These are phyloP conservation scores for Lasius fuliginosus DNA, from an alignment of 2,888 invertebrate species.

Conservation along the genomic window DNA sequence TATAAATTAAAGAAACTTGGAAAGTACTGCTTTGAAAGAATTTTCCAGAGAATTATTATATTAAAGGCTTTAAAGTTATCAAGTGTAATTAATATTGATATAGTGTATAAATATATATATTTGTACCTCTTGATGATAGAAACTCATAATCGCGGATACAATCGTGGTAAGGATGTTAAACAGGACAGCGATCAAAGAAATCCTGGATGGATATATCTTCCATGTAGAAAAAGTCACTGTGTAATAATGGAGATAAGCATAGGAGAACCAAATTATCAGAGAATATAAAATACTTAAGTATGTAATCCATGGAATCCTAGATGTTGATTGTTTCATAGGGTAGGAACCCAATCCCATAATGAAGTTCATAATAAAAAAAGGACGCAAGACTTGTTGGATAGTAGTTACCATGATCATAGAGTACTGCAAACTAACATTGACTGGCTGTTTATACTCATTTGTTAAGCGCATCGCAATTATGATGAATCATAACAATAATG, in stretches of 20 bases:
- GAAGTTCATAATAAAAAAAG: not conserved
- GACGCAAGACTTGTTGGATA: constrained; percentile 3
- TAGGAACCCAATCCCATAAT: constrained; percentile 4
- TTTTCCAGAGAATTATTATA: not conserved
- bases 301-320: not conserved
- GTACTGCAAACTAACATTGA: not conserved
- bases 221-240: not conserved
- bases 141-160: not conserved
- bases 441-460: not conserved
- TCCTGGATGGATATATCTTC: not conserved
- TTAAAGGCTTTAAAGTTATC: not conserved
- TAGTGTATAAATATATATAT: not conserved
- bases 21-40: no score
- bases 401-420: not conserved
- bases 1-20: no score
- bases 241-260: not conserved
- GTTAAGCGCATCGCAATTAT: not conserved
- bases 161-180: not conserved
- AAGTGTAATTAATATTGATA: not conserved
- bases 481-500: not conserved
- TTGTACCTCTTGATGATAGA: constrained; percentile 6
- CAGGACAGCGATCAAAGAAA: not conserved
- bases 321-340: not conserved
- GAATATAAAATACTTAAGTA: not conserved
- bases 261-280: not conserved